These are phyloP conservation scores for Tiliacea citrago DNA, from an alignment of 2,888 invertebrate genomes.

Conservation along the genomic window DNA sequence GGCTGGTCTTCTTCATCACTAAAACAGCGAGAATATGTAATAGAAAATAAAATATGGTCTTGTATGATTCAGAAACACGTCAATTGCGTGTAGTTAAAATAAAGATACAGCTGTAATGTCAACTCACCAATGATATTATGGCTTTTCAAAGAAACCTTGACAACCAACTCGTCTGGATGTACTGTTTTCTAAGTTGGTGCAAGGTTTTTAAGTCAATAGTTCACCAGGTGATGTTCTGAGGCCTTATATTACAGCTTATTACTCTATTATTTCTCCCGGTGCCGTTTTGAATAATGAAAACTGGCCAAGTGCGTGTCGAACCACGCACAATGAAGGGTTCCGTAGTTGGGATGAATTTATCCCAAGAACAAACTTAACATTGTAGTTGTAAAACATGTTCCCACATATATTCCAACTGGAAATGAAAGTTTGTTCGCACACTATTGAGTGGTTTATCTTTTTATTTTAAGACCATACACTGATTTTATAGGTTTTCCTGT, in stretches of 20 bases:
- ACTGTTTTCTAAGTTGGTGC: neutral
- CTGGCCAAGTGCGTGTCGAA: no score
- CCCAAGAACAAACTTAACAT: no score
- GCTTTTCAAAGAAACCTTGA: neutral
- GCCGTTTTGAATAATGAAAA: neutral
- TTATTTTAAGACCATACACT: no score
- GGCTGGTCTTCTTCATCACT: constrained; percentile 76
- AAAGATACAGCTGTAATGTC: neutral
- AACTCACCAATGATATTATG: neutral
- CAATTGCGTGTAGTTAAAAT: neutral
- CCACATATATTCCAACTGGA: no score
- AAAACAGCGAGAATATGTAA: constrained; percentile 1
- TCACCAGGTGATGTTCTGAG: neutral
- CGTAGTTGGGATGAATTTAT: no score
- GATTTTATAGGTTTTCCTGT: no score
- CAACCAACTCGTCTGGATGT: neutral
- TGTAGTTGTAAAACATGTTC: no score
- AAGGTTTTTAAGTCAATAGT: neutral
- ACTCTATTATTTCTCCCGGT: neutral
- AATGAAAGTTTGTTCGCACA: no score
- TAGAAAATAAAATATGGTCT: neutral
- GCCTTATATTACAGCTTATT: neutral
- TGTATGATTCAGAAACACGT: neutral
- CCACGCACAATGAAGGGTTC: no score
- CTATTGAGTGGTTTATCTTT: no score